Percentiles rank a stretch among this genome's conserved stretches.
These are phyloP conservation scores for Meliscaeva auricollis DNA, from an alignment of 2,888 invertebrate genomes.

Conservation along the genomic window DNA sequence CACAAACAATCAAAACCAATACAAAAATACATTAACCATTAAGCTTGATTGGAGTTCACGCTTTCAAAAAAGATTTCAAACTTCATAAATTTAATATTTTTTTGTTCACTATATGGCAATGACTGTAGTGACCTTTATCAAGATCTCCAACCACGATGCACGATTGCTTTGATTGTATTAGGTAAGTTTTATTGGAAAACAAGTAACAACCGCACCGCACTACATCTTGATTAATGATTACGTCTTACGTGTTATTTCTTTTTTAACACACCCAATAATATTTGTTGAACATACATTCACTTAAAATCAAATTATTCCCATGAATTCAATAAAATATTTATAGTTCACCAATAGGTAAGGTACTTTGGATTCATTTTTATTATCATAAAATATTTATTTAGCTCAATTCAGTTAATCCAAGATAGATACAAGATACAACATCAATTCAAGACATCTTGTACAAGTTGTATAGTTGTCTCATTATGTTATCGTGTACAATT, in stretches of 20 bases:
- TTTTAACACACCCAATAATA: conserved; percentile 29
- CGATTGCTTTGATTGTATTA: conserved; percentile 35
- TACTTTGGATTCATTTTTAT: conserved; percentile 47
- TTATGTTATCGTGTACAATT: conserved; percentile 25
- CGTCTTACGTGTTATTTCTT: conserved; percentile 9
- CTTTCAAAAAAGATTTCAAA: conserved; percentile 28
- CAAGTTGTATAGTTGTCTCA: conserved; percentile 22
- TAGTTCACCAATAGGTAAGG: too few relatives aligned
- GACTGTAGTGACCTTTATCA: conserved; percentile 36
- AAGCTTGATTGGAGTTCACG: conserved; percentile 49
- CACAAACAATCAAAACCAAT: conserved; percentile 27
- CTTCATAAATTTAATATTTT: conserved; percentile 21
- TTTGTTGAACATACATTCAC: conserved; percentile 17
- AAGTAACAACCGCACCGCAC: conserved; percentile 21
- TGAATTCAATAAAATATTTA: conserved; percentile 17
- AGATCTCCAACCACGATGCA: conserved; percentile 30
- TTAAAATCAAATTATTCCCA: conserved; percentile 33
- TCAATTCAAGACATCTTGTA: neutral
- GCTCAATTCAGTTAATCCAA: conserved; percentile 35
- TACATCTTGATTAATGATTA: conserved; percentile 58
- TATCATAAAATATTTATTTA: conserved; percentile 46
- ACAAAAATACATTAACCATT: conserved; percentile 31
- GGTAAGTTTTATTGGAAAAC: conserved; percentile 23
- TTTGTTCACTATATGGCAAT: conserved; percentile 8
- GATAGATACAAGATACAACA: conserved; percentile 32